phyloP scores from a whole-genome alignment of 2,888 invertebrate genomes.

The Eurytoma californica region DNA sequence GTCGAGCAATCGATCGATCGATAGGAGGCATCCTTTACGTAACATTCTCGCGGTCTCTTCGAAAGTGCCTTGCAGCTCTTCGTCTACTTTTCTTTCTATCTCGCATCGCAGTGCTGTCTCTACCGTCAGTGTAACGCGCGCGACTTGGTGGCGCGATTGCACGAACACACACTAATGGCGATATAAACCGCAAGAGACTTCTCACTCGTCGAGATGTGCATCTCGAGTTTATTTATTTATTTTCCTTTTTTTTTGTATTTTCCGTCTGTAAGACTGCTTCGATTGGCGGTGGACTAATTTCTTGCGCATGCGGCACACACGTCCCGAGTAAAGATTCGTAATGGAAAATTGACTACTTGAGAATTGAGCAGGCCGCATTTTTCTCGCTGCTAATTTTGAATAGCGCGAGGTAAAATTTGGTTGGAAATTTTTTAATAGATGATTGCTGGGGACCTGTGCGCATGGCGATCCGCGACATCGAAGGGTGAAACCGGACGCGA shows the following conservation, averaged over 20 bases:
- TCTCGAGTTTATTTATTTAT: constrained; percentile 43
- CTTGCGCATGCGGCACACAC: neutral
- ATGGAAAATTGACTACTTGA: neutral
- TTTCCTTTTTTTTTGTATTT: constrained; percentile 34
- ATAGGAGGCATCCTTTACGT: constrained; percentile 33
- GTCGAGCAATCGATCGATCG: constrained; percentile 30
- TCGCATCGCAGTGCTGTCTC: constrained; percentile 29
- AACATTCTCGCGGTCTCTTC: constrained; percentile 53
- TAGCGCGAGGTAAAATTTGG: neutral
- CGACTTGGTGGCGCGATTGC: constrained; percentile 34
- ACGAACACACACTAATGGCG: neutral
- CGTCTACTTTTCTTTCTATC: constrained; percentile 32
- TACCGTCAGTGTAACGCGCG: constrained; percentile 6
- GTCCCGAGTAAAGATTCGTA: constrained; percentile 14
- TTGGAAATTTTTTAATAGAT: neutral
- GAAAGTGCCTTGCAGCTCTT: constrained; percentile 54
- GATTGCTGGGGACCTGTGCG: constrained; percentile 4
- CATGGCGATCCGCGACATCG: constrained; percentile 1
- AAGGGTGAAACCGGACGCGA: constrained; percentile 14
- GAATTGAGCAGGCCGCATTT: neutral
- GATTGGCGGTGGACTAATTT: constrained; percentile 13
- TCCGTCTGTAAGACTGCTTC: constrained; percentile 6
- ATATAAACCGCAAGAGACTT: constrained; percentile 29
- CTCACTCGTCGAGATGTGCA: constrained; percentile 16
- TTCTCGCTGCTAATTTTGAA: neutral